Conservation (phyloP, 2,888 invertebrate species). For the Ellobium chinense region DNA sequence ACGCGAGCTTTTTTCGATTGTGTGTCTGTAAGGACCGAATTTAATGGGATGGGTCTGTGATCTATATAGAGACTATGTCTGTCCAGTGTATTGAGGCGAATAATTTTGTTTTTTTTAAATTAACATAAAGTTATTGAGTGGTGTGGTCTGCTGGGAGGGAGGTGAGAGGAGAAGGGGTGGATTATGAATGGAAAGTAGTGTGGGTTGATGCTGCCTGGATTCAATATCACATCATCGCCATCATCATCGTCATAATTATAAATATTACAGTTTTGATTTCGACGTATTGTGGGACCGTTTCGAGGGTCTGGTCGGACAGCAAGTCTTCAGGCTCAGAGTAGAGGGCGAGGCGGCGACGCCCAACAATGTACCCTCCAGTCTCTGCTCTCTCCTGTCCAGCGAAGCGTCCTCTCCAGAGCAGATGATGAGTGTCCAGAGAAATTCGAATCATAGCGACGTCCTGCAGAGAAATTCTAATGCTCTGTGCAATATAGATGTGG, state of each 20-base stretch:
- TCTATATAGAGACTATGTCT: too few species aligned
- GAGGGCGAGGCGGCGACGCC: conserved; percentile 4
- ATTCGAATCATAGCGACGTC: not conserved
- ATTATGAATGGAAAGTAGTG: too few species aligned
- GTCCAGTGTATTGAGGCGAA: too few species aligned
- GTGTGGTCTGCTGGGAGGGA: too few species aligned
- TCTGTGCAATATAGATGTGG: conserved; percentile 1
- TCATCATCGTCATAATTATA: not conserved
- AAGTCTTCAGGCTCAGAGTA: conserved; percentile 24
- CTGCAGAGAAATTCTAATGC: conserved; percentile 36
- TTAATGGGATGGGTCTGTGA: too few species aligned
- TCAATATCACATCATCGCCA: not conserved
- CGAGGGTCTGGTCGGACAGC: conserved; percentile 37
- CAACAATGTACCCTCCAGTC: conserved; percentile 22
- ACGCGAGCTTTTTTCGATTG: too few species aligned
- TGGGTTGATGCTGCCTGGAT: too few species aligned
- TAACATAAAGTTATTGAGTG: too few species aligned
- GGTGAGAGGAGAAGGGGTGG: too few species aligned
- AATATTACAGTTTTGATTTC: not conserved
- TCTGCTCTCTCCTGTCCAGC: conserved; percentile 17
- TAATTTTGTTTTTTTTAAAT: too few species aligned
- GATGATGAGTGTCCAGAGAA: not conserved
- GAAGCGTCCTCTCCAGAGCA: not conserved
- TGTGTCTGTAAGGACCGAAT: too few species aligned
- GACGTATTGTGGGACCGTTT: conserved; percentile 36